These are phyloP conservation scores for Tinea semifulvella DNA, from an alignment of 2,888 invertebrate genomes.

Conservation along the genomic window DNA sequence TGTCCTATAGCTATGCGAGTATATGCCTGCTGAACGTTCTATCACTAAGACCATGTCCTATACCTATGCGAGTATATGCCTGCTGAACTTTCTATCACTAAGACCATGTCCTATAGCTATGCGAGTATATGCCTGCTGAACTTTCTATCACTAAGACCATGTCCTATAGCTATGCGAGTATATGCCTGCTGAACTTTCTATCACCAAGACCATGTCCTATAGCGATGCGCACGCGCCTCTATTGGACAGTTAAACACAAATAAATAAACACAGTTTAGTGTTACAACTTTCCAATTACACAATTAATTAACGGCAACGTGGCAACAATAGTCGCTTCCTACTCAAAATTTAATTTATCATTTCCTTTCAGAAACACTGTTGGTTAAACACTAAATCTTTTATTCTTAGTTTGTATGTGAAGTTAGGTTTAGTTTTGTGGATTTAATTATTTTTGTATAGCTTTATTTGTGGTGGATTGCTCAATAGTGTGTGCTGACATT, in stretches of 20 bases:
- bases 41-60: too few species aligned
- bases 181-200: too few species aligned
- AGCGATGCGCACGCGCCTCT: neutral
- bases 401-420: neutral
- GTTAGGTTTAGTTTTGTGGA: neutral
- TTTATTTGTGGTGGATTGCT: too few species aligned
- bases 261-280: conserved; percentile 5
- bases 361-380: neutral
- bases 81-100: too few species aligned
- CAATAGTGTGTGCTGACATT: conserved; percentile 4
- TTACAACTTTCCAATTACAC: conserved; percentile 13
- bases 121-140: too few species aligned
- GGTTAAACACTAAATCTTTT: neutral
- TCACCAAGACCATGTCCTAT: too few species aligned
- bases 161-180: too few species aligned
- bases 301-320: conserved; percentile 10
- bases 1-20: too few species aligned
- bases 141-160: too few species aligned
- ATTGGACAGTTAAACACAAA: conserved; percentile 3
- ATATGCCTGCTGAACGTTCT: too few species aligned
- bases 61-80: too few species aligned
- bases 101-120: too few species aligned
- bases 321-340: conserved; percentile 8
- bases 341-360: conserved; percentile 11
- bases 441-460: neutral